These are phyloP conservation scores for Enteromius radiatus DNA, from an alignment of 2,797 vertebrate species.

Conservation along the genomic window DNA sequence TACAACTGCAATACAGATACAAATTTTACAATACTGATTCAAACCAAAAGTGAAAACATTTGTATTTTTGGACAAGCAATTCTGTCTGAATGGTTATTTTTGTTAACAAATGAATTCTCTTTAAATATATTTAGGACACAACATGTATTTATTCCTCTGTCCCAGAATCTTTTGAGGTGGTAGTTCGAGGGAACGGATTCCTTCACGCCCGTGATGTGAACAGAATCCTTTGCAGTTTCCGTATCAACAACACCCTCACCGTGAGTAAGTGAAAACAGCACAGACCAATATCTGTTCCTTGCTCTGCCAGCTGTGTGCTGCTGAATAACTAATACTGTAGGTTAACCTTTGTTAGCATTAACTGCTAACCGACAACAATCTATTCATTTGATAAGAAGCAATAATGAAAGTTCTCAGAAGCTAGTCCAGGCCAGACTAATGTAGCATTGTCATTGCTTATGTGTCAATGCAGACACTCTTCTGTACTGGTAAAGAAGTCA, in stretches of 20 bases:
- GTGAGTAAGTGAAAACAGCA: constrained; percentile 83
- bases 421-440: background rate
- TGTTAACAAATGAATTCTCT: background rate
- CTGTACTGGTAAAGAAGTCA: background rate
- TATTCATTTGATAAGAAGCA: background rate
- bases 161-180: constrained; percentile 94
- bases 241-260: constrained; percentile 92
- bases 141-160: background rate
- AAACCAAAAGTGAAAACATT: background rate
- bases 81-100: background rate
- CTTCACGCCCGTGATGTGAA: constrained; percentile 89
- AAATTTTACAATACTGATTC: background rate
- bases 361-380: background rate
- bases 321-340: background rate
- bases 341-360: background rate
- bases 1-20: background rate
- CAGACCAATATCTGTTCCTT: background rate
- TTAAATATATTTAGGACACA: background rate
- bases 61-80: background rate
- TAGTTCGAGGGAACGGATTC: constrained; percentile 93
- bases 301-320: background rate
- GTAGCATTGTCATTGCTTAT: background rate
- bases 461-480: background rate
- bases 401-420: background rate
- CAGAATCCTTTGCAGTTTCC: constrained; percentile 96